A percentile compares a stretch with the other conserved stretches of the same genome.
Conservation (phyloP, 2,888 invertebrate species). For the Cerastoderma edule region DNA sequence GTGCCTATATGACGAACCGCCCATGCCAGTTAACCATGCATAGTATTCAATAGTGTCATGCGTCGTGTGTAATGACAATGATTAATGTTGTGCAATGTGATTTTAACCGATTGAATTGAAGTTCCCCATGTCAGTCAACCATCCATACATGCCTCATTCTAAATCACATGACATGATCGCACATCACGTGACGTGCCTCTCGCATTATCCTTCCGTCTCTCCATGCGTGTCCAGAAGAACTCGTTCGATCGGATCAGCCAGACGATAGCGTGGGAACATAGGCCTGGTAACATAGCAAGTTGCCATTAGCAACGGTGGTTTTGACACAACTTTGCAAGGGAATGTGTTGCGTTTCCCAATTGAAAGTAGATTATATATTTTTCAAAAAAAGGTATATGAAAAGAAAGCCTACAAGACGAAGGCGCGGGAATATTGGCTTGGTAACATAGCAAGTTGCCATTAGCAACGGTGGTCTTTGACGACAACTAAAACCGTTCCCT, state of each 20-base stretch:
- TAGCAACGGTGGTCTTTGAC: neutral
- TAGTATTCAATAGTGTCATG: neutral
- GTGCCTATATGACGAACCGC: too few species aligned
- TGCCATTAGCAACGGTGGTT: neutral
- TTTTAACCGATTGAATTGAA: too few species aligned
- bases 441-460: neutral
- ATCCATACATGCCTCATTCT: neutral
- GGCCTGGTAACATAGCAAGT: neutral
- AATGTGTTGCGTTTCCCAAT: too few species aligned
- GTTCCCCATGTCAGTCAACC: neutral
- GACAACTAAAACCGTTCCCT: too few species aligned
- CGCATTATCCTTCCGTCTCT: slow-evolving; percentile 42
- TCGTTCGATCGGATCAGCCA: slow-evolving; percentile 39
- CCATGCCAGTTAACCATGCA: neutral
- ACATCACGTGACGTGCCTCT: slow-evolving; percentile 7
- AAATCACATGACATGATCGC: too few species aligned
- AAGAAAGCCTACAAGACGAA: neutral
- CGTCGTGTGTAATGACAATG: too few species aligned
- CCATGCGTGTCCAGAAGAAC: slow-evolving; percentile 37
- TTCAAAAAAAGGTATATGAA: neutral
- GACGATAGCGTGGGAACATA: slow-evolving; percentile 32
- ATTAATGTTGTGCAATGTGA: neutral
- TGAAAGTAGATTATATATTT: too few species aligned
- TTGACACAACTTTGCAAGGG: too few species aligned
- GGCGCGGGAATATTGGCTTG: neutral